A percentile compares a stretch with the other conserved stretches of the same genome.
These are phyloP conservation scores for Mugil cephalus DNA, from an alignment of 2,113 vertebrate genomes.

Conservation along the genomic window DNA sequence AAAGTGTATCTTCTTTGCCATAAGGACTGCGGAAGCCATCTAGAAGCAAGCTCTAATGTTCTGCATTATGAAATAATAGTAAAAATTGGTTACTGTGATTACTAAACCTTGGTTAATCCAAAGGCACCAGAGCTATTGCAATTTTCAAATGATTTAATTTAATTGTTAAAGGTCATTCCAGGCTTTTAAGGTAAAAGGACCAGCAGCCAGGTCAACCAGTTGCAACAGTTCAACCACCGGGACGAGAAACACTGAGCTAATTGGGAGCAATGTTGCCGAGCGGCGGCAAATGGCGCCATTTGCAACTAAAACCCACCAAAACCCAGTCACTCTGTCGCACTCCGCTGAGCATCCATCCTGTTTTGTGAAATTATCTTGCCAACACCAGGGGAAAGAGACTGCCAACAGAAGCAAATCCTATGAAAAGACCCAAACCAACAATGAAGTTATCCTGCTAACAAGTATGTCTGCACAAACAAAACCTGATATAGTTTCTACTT, in stretches of 20 bases:
- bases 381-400: neutral
- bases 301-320: neutral
- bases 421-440: neutral
- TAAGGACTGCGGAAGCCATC: no score
- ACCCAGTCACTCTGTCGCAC: neutral
- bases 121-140: no score
- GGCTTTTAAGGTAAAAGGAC: no score
- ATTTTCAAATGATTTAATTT: no score
- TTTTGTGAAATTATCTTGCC: slow-evolving; percentile 3
- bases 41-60: no score
- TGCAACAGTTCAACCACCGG: neutral
- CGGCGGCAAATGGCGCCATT: neutral
- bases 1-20: no score
- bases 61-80: no score
- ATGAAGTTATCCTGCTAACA: neutral
- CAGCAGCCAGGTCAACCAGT: neutral
- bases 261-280: neutral
- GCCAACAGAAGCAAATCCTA: neutral
- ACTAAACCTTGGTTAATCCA: no score
- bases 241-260: neutral
- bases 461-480: slow-evolving; percentile 23
- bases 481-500: neutral
- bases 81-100: no score
- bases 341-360: neutral
- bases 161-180: no score